phyloP scores from a whole-genome alignment of 1,140 invertebrate genomes.

The Drosophila ironensis region DNA sequence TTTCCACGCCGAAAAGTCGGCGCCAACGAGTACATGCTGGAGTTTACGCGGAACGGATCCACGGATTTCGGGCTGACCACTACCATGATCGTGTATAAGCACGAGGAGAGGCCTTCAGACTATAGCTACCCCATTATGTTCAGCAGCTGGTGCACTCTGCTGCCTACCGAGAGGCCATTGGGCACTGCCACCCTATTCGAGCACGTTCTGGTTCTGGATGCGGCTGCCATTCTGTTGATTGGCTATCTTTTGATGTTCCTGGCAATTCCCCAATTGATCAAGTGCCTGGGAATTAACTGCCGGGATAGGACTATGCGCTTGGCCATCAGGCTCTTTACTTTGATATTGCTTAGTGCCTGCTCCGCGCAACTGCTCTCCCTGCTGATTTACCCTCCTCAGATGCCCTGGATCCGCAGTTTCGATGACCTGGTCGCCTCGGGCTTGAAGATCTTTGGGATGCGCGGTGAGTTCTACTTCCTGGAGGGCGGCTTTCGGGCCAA shows the following conservation, averaged over 20 bases:
- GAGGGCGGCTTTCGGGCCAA: slow-evolving; percentile 38
- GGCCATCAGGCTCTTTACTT: neutral
- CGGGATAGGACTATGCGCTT: neutral
- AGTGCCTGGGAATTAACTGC: neutral
- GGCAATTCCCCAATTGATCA: neutral
- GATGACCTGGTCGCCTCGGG: slow-evolving; percentile 35
- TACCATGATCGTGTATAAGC: neutral
- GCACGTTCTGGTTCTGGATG: slow-evolving; percentile 8
- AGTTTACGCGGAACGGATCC: slow-evolving; percentile 34
- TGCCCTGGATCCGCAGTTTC: slow-evolving; percentile 32
- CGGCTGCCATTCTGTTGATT: slow-evolving; percentile 1
- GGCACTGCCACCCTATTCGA: neutral
- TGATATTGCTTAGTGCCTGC: slow-evolving; percentile 13
- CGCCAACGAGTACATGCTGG: slow-evolving; percentile 25
- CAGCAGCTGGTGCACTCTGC: slow-evolving; percentile 46
- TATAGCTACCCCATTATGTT: slow-evolving; percentile 39
- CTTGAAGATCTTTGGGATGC: slow-evolving; percentile 42
- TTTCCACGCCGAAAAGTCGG: neutral
- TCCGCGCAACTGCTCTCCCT: slow-evolving; percentile 39
- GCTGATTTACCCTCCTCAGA: slow-evolving; percentile 16
- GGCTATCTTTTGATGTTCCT: neutral
- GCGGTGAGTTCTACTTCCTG: slow-evolving; percentile 34
- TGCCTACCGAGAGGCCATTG: slow-evolving; percentile 39
- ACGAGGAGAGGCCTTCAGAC: neutral
- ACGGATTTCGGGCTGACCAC: slow-evolving; percentile 36